These are phyloP conservation scores for Athrips mouffetella DNA, from an alignment of 2,888 invertebrate genomes.

Conservation along the genomic window DNA sequence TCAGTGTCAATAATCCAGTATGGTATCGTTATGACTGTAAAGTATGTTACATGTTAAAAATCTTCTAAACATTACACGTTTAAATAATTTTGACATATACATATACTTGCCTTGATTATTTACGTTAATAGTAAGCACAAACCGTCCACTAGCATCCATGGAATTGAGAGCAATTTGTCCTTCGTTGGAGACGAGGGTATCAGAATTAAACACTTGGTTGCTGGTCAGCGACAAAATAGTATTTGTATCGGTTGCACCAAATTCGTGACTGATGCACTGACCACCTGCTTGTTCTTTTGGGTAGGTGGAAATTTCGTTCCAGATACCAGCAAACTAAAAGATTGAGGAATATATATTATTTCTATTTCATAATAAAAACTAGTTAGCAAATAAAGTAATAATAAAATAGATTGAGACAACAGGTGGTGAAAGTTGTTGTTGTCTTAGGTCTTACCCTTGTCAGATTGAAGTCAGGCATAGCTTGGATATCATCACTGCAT, in stretches of 20 bases:
- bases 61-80: no score
- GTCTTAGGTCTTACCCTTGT: background rate
- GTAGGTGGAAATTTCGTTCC: slow-evolving; percentile 55
- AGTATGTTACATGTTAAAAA: background rate
- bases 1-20: slow-evolving; percentile 44
- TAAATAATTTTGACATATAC: background rate
- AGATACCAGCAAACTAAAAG: slow-evolving; percentile 48
- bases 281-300: slow-evolving; percentile 49
- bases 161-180: slow-evolving; percentile 27
- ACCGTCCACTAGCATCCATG: slow-evolving; percentile 39
- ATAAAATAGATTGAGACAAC: no score
- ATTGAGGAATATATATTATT: no score
- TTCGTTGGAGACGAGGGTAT: no score
- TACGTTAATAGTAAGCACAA: slow-evolving; percentile 36
- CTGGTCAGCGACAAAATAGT: slow-evolving; percentile 10
- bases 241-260: slow-evolving; percentile 23
- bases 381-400: no score
- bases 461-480: slow-evolving; percentile 41
- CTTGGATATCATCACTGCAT: slow-evolving; percentile 46
- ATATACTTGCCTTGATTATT: background rate
- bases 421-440: no score
- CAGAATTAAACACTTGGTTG: no score
- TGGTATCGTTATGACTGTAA: slow-evolving; percentile 34
- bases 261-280: slow-evolving; percentile 48
- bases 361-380: no score